Percentiles rank a stretch among this genome's conserved stretches.
Evolutionary conservation across 2,797 vertebrate genomes (phyloP).

Genomic region (Girardinus metallicus): DNA sequence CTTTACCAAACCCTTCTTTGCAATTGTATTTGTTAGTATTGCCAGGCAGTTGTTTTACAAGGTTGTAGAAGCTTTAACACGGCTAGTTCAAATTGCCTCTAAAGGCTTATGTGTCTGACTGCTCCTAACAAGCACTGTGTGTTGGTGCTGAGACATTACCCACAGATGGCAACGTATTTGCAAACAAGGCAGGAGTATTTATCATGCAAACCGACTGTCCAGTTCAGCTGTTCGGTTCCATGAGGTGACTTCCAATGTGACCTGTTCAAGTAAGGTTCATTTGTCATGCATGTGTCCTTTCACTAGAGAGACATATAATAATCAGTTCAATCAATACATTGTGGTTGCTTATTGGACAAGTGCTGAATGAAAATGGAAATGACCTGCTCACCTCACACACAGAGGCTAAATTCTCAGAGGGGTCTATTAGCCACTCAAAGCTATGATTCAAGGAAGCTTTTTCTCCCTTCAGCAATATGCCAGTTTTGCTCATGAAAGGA

Average conservation of each 20-base stretch:
- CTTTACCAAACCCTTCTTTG: background rate
- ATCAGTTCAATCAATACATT: slow-evolving; percentile 83
- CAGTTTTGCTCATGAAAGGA: slow-evolving; percentile 3
- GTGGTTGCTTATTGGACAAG: slow-evolving; percentile 63
- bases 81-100: slow-evolving; percentile 45
- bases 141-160: slow-evolving; percentile 67
- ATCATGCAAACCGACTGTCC: slow-evolving; percentile 66
- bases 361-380: slow-evolving; percentile 84
- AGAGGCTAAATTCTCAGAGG: slow-evolving; percentile 68
- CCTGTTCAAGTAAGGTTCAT: slow-evolving; percentile 75
- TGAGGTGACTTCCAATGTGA: slow-evolving; percentile 73
- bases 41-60: background rate
- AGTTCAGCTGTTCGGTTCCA: slow-evolving; percentile 70
- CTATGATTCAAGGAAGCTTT: slow-evolving; percentile 68
- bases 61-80: background rate
- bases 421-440: slow-evolving; percentile 77
- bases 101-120: slow-evolving; percentile 66
- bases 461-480: slow-evolving; percentile 62
- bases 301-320: slow-evolving; percentile 79
- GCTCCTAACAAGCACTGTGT: slow-evolving; percentile 59
- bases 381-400: slow-evolving; percentile 77
- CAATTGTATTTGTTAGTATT: slow-evolving; percentile 12
- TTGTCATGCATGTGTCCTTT: slow-evolving; percentile 77
- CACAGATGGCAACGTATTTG: slow-evolving; percentile 60
- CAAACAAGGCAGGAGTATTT: slow-evolving; percentile 63